Percentiles rank a stretch among this genome's conserved stretches.
These are phyloP conservation scores for Orcinus orca DNA, from an alignment of 2,113 vertebrate genomes.

Conservation along the genomic window DNA sequence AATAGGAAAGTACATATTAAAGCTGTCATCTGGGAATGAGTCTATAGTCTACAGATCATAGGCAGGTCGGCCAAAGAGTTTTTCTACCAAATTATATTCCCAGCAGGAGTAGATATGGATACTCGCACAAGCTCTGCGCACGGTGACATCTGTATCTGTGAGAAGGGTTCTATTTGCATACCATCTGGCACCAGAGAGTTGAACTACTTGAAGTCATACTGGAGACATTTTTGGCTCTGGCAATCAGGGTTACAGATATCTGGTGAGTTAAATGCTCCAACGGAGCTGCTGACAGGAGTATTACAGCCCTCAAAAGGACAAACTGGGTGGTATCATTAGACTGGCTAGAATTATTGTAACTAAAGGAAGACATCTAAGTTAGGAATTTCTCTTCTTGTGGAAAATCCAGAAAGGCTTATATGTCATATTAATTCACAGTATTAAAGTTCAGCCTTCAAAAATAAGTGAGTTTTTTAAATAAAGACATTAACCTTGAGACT, in stretches of 20 bases:
- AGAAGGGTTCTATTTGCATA: constrained; percentile 71
- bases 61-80: constrained; percentile 19
- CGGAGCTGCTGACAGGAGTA: constrained; percentile 19
- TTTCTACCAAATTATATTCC: constrained; percentile 58
- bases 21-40: background rate
- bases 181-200: constrained; percentile 77
- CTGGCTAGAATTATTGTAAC: background rate
- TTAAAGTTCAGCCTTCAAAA: background rate
- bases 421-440: background rate
- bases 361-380: background rate
- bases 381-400: background rate
- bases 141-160: constrained; percentile 63
- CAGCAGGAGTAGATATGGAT: constrained; percentile 34
- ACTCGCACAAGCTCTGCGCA: constrained; percentile 59
- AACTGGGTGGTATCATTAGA: background rate
- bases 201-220: constrained; percentile 69
- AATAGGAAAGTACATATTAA: constrained; percentile 42
- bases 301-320: background rate
- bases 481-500: background rate
- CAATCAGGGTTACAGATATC: constrained; percentile 51
- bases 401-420: background rate
- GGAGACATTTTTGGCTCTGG: constrained; percentile 70
- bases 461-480: constrained; percentile 39
- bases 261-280: constrained; percentile 59
- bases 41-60: background rate